Percentiles rank a stretch among this genome's conserved stretches.
Conservation (phyloP, 2,888 invertebrate genomes). For the Ophonus ardosiacus region DNA sequence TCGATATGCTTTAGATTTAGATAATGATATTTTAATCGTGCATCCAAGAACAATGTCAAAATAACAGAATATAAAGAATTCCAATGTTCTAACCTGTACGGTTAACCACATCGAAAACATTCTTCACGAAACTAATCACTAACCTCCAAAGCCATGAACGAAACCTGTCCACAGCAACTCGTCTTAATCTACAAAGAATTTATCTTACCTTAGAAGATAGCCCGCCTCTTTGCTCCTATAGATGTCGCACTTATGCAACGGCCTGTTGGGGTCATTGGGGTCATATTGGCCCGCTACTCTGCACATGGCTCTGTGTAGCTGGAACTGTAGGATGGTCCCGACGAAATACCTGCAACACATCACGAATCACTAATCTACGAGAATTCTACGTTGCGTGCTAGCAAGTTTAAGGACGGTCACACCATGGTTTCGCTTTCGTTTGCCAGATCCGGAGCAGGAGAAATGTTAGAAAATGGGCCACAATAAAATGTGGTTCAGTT, state of each 20-base stretch:
- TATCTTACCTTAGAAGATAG: conserved; percentile 86
- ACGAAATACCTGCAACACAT: conserved; percentile 90
- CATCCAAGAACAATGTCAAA: too few relatives aligned
- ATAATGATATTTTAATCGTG: too few relatives aligned
- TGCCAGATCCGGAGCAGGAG: conserved; percentile 29
- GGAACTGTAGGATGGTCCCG: conserved; percentile 94
- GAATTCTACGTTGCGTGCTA: conserved; percentile 15
- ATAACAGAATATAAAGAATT: too few relatives aligned
- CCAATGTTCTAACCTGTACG: too few relatives aligned
- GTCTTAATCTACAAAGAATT: neutral
- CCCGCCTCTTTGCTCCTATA: conserved; percentile 94
- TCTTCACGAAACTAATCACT: too few relatives aligned
- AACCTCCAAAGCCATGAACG: too few relatives aligned
- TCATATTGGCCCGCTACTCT: conserved; percentile 89
- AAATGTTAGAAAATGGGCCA: conserved; percentile 14
- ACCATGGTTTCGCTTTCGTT: conserved; percentile 48
- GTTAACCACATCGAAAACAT: too few relatives aligned
- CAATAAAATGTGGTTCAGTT: too few relatives aligned
- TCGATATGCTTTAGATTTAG: too few relatives aligned
- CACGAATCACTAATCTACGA: conserved; percentile 17
- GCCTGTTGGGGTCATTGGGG: conserved; percentile 83
- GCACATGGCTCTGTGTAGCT: conserved; percentile 92
- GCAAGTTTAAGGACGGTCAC: conserved; percentile 58
- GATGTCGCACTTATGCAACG: conserved; percentile 94
- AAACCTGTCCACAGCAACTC: too few relatives aligned